Evolutionary conservation across 2,888 invertebrate genomes (phyloP).

Genomic region (Limnephilus marmoratus): DNA sequence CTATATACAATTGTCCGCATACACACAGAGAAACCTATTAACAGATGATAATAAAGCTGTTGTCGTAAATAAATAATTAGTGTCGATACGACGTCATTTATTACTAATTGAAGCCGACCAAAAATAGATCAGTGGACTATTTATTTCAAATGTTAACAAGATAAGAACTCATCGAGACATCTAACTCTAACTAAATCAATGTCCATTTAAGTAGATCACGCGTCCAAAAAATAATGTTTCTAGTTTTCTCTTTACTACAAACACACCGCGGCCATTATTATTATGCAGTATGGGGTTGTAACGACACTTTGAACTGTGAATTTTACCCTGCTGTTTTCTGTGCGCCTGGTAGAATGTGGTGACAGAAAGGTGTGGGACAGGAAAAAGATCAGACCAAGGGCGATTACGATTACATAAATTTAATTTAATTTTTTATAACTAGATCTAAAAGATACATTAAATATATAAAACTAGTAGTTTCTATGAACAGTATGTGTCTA

Average conservation of each 20-base stretch:
- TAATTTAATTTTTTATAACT: background rate
- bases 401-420: too few species aligned
- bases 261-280: constrained; percentile 41
- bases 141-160: background rate
- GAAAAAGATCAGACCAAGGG: background rate
- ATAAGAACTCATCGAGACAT: background rate
- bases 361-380: constrained; percentile 52
- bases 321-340: constrained; percentile 52
- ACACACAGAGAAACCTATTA: background rate
- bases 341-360: constrained; percentile 43
- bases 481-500: too few species aligned
- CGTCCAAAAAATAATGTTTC: too few species aligned
- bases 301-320: constrained; percentile 33
- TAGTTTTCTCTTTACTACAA: constrained; percentile 23
- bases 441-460: too few species aligned
- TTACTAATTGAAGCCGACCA: background rate
- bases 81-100: background rate
- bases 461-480: too few species aligned
- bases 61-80: background rate
- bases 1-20: background rate
- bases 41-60: background rate
- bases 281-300: constrained; percentile 10
- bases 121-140: background rate
- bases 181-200: too few species aligned
- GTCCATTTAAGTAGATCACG: too few species aligned